phyloP scores from a whole-genome alignment of 2,888 invertebrate genomes.

The Lordiphosa andalusiaca region DNA sequence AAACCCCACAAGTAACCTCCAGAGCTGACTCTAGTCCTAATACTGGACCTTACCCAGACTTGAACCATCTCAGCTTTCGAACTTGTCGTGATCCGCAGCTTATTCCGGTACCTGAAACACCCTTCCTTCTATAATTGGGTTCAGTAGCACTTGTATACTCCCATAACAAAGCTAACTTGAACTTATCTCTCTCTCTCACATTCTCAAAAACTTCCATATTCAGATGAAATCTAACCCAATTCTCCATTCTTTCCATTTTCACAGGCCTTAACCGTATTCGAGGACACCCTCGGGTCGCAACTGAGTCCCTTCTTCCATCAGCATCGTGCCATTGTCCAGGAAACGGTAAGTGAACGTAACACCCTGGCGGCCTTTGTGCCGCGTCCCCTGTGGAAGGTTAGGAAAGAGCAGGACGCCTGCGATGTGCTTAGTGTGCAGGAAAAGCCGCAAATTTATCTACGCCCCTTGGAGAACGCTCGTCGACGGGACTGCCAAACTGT shows the following conservation, averaged over 20 bases:
- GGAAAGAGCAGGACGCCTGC: slow-evolving; percentile 60
- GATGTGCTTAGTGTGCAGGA: slow-evolving; percentile 69
- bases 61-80: no score
- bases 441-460: slow-evolving; percentile 48
- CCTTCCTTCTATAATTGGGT: no score
- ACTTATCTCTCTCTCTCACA: no score
- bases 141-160: no score
- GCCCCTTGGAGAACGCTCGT: slow-evolving; percentile 65
- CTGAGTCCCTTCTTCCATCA: slow-evolving; percentile 62
- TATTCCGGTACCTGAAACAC: no score
- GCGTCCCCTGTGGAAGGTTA: slow-evolving; percentile 69
- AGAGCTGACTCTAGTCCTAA: no score
- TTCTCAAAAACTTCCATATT: no score
- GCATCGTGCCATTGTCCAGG: slow-evolving; percentile 34
- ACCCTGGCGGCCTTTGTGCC: slow-evolving; percentile 29
- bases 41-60: no score
- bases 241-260: not conserved
- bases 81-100: no score
- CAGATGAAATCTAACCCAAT: no score
- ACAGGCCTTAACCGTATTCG: slow-evolving; percentile 50
- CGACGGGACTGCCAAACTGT: slow-evolving; percentile 49
- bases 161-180: no score
- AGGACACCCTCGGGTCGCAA: slow-evolving; percentile 61
- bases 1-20: no score
- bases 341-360: slow-evolving; percentile 6